Conservation (phyloP, 1,140 invertebrate genomes). For the Pachyrhynchus sulphureomaculatus region DNA sequence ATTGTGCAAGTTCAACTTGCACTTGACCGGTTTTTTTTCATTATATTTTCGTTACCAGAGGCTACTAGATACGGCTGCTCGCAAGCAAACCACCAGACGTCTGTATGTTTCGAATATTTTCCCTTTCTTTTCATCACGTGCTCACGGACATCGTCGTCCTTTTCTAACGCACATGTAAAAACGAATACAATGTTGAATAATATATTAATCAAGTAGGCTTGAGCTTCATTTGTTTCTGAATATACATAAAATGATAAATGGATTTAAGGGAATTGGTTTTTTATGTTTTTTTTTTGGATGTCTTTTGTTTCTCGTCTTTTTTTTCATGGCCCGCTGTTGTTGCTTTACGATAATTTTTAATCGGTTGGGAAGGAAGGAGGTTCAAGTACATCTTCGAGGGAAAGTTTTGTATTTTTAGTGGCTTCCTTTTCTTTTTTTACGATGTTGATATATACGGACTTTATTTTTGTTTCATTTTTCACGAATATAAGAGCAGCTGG, state of each 20-base stretch:
- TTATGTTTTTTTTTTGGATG: constrained; percentile 4
- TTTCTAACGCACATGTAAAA: neutral
- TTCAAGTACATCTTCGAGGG: neutral
- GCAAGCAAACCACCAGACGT: neutral
- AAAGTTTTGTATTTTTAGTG: constrained; percentile 5
- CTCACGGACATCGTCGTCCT: too few species aligned
- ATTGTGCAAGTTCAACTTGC: too few species aligned
- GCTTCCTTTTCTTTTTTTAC: too few species aligned
- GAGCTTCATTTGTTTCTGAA: constrained; percentile 27
- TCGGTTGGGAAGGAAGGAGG: neutral
- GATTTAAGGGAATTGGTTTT: constrained; percentile 22
- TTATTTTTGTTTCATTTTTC: too few species aligned
- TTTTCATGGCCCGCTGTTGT: neutral
- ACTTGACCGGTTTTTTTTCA: constrained; percentile 27
- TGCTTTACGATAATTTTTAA: neutral
- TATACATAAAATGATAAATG: constrained; percentile 29
- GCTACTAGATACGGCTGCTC: constrained; percentile 18
- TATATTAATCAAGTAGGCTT: constrained; percentile 18
- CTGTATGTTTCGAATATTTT: neutral
- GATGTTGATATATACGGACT: too few species aligned
- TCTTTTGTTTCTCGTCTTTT: constrained; percentile 10
- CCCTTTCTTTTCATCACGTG: neutral
- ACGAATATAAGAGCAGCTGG: too few species aligned
- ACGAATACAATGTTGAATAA: constrained; percentile 6
- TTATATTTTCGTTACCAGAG: constrained; percentile 30